phyloP scores from a whole-genome alignment of 2,797 vertebrate species.

The Chelon auratus region DNA sequence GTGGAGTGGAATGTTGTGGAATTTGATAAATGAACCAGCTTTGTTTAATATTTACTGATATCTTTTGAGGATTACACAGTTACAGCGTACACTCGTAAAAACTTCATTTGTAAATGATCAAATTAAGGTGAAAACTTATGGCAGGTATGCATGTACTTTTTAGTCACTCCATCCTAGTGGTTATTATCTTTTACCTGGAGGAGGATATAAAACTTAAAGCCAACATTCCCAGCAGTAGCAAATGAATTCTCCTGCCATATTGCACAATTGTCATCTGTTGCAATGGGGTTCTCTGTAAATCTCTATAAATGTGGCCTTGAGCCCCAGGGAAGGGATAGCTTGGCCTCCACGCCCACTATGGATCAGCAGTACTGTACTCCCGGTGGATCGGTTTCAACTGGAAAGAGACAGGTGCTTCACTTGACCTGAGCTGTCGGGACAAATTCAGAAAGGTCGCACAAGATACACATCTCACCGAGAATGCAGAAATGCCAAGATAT shows the following conservation, averaged over 20 bases:
- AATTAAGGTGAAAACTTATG: background rate
- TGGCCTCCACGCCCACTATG: slow-evolving; percentile 48
- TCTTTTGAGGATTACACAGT: background rate
- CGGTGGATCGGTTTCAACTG: slow-evolving; percentile 70
- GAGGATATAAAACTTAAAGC: slow-evolving; percentile 1
- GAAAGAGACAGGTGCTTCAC: slow-evolving; percentile 77
- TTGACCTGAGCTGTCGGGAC: slow-evolving; percentile 64
- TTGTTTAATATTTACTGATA: background rate
- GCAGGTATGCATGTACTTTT: background rate
- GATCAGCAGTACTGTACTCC: slow-evolving; percentile 69
- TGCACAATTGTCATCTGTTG: slow-evolving; percentile 58
- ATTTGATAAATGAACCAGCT: background rate
- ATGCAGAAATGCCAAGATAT: slow-evolving; percentile 48
- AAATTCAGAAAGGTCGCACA: slow-evolving; percentile 60
- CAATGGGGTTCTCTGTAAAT: slow-evolving; percentile 64
- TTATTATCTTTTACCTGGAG: slow-evolving; percentile 20
- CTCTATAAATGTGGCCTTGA: slow-evolving; percentile 73
- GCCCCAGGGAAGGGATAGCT: slow-evolving; percentile 60
- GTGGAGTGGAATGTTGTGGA: too few relatives aligned
- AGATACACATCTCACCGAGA: slow-evolving; percentile 43
- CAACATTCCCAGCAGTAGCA: slow-evolving; percentile 20
- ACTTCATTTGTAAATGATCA: background rate
- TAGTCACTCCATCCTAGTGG: background rate
- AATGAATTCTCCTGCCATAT: slow-evolving; percentile 27
- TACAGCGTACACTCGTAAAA: background rate